Evolutionary conservation across 1,140 invertebrate species (phyloP), one percentile per base, ranked within the genome.

Genomic region (Drosophila lacertosa): DNA sequence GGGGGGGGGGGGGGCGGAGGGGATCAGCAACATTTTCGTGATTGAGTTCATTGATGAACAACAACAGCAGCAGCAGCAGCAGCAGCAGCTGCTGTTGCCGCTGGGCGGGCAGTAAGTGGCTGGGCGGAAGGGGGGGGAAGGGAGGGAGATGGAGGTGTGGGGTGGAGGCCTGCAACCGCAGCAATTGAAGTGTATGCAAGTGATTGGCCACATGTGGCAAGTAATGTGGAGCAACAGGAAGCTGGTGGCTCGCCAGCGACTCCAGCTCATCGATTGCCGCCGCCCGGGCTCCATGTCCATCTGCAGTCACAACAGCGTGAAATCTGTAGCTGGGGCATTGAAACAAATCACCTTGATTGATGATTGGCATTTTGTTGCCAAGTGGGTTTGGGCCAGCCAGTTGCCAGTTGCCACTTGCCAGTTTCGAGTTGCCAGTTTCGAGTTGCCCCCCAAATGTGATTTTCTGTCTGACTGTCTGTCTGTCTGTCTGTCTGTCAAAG

Each of bases 341-440:
- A 86, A 86, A 86, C 81, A 86, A 86, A 86, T 86, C 81, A 86
- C 81, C 81, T 86, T 86, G 82, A 86, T 86, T 86, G 82, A 86
- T 86, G 81, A 86, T 86, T 86, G 81, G 81, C 82, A 86, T 86
- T 86, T 77, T 77, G 82, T 77, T 88, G 74, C 55, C 74, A 70
- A 82, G 62, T 66, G 63, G 53, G 44, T 53, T 3, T 6, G 53
- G 35, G 51, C 29, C 47, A 42, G 42, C 9, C n/a, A n/a, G n/a
- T n/a, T n/a, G n/a, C n/a, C n/a, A n/a, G n/a, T n/a, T 13, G 45
- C 32, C 24, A 33, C 16, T 16, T 37, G 16, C 20, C 32, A 45
- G 42, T 45, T 26, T 40, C n/a, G n/a, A n/a, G n/a, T n/a, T n/a
- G n/a, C n/a, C n/a, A n/a, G n/a, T n/a, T 13, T 33, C 32, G 16